These are phyloP conservation scores for Lasioglossum zephyrum DNA, from an alignment of 2,888 invertebrate species.

Conservation along the genomic window DNA sequence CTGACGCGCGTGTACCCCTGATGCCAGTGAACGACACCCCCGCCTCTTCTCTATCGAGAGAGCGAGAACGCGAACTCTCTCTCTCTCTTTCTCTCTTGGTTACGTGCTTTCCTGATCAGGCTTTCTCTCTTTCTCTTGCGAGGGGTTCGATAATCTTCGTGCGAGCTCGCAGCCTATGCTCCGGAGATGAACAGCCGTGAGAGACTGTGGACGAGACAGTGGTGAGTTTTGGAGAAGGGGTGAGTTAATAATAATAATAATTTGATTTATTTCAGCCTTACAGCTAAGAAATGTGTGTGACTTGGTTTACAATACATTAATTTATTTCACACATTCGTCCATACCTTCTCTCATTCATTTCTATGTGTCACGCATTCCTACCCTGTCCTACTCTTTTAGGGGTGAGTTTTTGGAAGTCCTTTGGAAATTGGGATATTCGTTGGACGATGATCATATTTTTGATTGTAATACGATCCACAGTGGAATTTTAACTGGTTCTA, in stretches of 20 bases:
- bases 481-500: neutral
- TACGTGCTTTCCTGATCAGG: neutral
- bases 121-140: conserved; percentile 65
- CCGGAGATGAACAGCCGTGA: conserved; percentile 38
- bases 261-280: too few species aligned
- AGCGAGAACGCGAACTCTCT: neutral
- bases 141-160: conserved; percentile 76
- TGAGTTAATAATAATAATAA: neutral
- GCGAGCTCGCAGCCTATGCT: conserved; percentile 54
- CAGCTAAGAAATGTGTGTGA: too few species aligned
- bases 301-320: too few species aligned
- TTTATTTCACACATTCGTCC: too few species aligned
- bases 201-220: neutral
- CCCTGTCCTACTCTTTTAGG: too few species aligned
- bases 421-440: neutral
- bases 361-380: too few species aligned
- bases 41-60: neutral
- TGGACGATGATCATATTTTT: too few species aligned
- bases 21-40: neutral
- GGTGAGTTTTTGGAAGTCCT: neutral
- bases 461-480: too few species aligned
- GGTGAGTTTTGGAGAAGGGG: neutral
- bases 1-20: conserved; percentile 23
- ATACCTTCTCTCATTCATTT: too few species aligned
- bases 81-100: conserved; percentile 27